These are phyloP conservation scores for Rhabdomys pumilio DNA, from an alignment of 2,797 vertebrate genomes.

Conservation along the genomic window DNA sequence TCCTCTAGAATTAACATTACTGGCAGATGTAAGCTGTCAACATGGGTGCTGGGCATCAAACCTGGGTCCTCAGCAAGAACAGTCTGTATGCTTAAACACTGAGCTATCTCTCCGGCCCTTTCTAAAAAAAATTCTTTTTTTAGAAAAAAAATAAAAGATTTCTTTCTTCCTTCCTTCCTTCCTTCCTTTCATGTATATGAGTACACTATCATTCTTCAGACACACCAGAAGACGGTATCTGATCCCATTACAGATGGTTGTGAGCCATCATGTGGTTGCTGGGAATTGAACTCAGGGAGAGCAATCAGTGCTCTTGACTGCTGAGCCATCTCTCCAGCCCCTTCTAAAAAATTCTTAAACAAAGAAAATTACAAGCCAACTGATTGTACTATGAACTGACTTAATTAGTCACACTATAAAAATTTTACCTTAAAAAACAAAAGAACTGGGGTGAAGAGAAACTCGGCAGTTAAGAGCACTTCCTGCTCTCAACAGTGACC, in stretches of 20 bases:
- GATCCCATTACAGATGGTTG: too few species aligned
- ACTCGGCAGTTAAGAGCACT: background rate
- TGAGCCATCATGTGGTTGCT: too few species aligned
- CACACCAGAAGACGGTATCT: too few species aligned
- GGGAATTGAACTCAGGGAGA: too few species aligned
- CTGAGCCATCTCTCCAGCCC: background rate
- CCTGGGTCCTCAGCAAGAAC: background rate
- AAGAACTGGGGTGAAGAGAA: background rate
- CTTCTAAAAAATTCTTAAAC: background rate
- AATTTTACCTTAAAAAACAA: slow-evolving; percentile 26
- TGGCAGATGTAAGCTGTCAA: background rate
- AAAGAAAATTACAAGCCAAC: slow-evolving; percentile 42
- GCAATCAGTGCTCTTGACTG: too few species aligned
- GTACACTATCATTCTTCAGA: too few species aligned
- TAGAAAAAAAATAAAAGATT: too few species aligned
- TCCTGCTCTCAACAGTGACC: background rate
- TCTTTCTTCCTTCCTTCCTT: too few species aligned
- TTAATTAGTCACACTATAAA: background rate
- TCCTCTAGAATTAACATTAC: background rate
- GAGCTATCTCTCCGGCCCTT: background rate
- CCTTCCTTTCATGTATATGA: too few species aligned
- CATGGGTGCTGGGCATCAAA: background rate
- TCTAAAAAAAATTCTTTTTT: background rate
- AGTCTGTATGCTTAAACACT: background rate
- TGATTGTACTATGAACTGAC: background rate